Evolutionary conservation across 2,888 invertebrate species (phyloP), one percentile per base, ranked within the genome.

Genomic region (Tubulanus polymorphus): DNA sequence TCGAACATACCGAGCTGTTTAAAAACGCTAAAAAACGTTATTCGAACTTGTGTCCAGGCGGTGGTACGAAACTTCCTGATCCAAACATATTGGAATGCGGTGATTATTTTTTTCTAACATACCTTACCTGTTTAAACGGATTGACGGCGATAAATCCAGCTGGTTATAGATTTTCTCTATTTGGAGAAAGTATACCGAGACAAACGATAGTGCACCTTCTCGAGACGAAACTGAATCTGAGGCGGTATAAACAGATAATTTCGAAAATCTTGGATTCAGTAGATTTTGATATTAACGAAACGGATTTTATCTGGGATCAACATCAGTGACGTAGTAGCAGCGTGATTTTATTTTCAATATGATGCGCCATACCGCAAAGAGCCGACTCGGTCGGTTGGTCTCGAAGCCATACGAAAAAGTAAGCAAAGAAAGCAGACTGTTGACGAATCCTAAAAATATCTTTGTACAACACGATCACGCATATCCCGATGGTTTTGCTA

Each of bases 401-500:
- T 20, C 5, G 15, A 41, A 41, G 6, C 41, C 41, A 5, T 41
- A 41, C 41, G 41, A 41, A 5, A 41, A 41, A 8, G 41, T 41
- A 5, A 41, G 41, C 15, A 41, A 41, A 15, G 41, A 41, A 41
- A 41, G 41, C 15, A 5, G 41, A 8, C 41, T 41, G 6, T 15
- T 41, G 15, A 5, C 6, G 41, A 41, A 41, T 41, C 41, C 41
- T 5, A 15, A 20, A 8, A 41, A 41, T 15, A 15, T 41, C 6
- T 41, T 41, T 41, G 41, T 41, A 23, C 41, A 41, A 41, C 41
- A 41, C 41, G 41, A 41, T 3, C 41, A 41, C 41, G 41, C 41
- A 5, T 41, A 41, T 15, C 41, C 41, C 5, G 41, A 5, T 5
- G 41, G 41, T 41, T 41, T 41, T 15, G 41, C 41, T 41, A 41